These are phyloP conservation scores for Pachydiplax longipennis DNA, from an alignment of 2,888 invertebrate genomes.

Conservation along the genomic window DNA sequence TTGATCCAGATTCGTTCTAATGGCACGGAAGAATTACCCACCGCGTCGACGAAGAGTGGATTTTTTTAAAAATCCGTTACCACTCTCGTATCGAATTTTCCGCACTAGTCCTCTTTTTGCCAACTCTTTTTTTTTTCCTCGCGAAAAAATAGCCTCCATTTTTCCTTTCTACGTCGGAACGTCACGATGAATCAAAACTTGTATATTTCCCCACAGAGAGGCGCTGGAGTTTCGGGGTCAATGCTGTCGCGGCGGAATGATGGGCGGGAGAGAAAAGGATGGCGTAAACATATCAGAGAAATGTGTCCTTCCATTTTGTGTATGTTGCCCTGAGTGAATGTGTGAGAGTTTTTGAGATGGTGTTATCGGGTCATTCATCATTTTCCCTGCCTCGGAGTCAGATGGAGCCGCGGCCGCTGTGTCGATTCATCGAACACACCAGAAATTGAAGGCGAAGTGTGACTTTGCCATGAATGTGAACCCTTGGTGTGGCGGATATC, in stretches of 20 bases:
- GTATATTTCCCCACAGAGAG: not conserved
- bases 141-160: not conserved
- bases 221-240: not conserved
- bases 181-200: not conserved
- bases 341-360: no score
- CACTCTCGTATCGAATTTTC: constrained; percentile 36
- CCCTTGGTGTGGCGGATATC: no score
- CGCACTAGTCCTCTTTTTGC: not conserved
- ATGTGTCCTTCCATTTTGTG: no score
- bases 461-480: no score
- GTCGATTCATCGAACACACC: no score
- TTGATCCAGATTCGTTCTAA: constrained; percentile 9
- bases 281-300: no score
- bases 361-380: no score
- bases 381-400: no score
- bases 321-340: no score
- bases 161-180: not conserved
- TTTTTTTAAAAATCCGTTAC: constrained; percentile 32
- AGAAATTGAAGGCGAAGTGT: no score
- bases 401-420: no score
- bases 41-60: not conserved
- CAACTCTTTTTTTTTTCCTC: not conserved
- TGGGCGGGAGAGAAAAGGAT: not conserved
- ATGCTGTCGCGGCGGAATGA: not conserved
- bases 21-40: constrained; percentile 30